A percentile compares a stretch with the other conserved stretches of the same genome.
phyloP scores from a whole-genome alignment of 2,888 invertebrate genomes.

The Electrophaes corylata region DNA sequence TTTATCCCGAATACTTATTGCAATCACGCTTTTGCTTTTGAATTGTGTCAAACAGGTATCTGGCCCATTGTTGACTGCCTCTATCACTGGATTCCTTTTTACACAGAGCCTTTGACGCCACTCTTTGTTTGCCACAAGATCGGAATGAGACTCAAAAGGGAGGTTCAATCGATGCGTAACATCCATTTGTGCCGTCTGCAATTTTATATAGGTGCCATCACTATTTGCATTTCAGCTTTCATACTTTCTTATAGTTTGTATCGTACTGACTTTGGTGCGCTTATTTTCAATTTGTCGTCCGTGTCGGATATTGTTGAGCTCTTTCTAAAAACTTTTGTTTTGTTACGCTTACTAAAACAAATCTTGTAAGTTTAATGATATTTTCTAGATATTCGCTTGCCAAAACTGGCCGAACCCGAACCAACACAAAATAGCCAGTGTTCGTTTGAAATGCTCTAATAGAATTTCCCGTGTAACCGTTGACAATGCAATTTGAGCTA shows the following conservation, averaged over 20 bases:
- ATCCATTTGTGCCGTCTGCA: conserved; percentile 53
- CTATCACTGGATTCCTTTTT: conserved; percentile 83
- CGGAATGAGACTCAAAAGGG: conserved; percentile 74
- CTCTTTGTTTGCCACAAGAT: conserved; percentile 80
- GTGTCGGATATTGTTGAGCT: conserved; percentile 6
- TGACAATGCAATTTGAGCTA: conserved; percentile 79
- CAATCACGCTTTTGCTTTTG: conserved; percentile 37
- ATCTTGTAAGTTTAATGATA: neutral
- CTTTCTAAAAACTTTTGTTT: conserved; percentile 2
- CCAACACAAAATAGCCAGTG: conserved; percentile 19
- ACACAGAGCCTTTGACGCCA: conserved; percentile 79
- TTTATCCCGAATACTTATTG: neutral
- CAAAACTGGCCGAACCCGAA: conserved; percentile 11
- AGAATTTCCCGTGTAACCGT: conserved; percentile 49
- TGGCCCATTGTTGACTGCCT: conserved; percentile 82
- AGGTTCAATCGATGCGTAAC: conserved; percentile 73
- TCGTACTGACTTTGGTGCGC: conserved; percentile 10
- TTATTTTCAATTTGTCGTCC: conserved; percentile 21
- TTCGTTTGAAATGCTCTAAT: conserved; percentile 24
- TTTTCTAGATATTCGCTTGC: conserved; percentile 9
- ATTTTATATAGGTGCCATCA: conserved; percentile 33
- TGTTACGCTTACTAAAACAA: neutral
- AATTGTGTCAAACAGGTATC: conserved; percentile 56
- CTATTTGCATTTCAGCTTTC: conserved; percentile 25
- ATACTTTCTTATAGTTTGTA: conserved; percentile 16